These are phyloP conservation scores for Augochlorella aurata DNA, from an alignment of 2,888 invertebrate genomes.

Conservation along the genomic window DNA sequence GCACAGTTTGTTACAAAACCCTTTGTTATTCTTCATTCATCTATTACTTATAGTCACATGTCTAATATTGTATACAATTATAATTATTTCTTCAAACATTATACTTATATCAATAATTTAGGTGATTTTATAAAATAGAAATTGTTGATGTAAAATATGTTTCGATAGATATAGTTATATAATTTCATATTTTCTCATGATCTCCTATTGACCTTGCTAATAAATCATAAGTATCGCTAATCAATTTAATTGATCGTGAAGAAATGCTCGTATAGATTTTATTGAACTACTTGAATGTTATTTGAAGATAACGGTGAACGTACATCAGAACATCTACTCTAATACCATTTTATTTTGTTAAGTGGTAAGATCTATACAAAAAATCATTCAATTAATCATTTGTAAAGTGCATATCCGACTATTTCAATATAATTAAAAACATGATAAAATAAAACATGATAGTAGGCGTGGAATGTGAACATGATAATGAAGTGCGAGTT, in stretches of 20 bases:
- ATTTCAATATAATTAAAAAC: not conserved
- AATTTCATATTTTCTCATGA: not conserved
- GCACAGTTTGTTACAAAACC: slow-evolving; percentile 80
- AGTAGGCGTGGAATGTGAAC: slow-evolving; percentile 21
- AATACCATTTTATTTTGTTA: not conserved
- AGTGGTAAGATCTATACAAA: not conserved
- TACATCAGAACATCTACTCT: not conserved
- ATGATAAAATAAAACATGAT: slow-evolving; percentile 20
- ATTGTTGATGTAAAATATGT: not conserved
- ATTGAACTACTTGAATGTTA: not conserved
- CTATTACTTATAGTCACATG: too few relatives aligned
- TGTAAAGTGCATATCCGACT: not conserved
- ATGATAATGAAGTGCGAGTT: slow-evolving; percentile 32
- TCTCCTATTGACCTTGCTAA: not conserved
- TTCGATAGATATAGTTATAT: not conserved
- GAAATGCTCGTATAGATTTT: not conserved
- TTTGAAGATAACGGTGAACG: not conserved
- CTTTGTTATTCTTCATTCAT: slow-evolving; percentile 1
- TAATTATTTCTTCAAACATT: not conserved
- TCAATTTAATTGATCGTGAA: slow-evolving; percentile 3
- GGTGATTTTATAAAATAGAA: not conserved
- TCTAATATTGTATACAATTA: not conserved
- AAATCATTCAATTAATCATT: not conserved
- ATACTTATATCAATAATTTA: not conserved
- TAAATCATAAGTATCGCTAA: not conserved